phyloP scores from a whole-genome alignment of 1,140 invertebrate species.

The Gonioctena quinquepunctata region DNA sequence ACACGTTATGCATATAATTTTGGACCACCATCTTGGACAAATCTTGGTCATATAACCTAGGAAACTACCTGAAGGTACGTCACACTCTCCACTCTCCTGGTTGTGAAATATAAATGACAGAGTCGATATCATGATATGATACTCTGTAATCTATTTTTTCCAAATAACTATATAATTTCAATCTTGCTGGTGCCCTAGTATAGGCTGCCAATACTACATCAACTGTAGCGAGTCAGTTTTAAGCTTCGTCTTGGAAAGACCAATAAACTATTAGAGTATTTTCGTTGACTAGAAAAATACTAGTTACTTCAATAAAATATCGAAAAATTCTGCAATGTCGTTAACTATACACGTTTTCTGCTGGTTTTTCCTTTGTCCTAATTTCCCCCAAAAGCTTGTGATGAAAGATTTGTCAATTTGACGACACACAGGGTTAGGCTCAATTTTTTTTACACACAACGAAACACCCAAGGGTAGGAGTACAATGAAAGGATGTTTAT shows the following conservation, averaged over 20 bases:
- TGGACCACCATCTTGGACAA: constrained; percentile 26
- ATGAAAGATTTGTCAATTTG: constrained; percentile 17
- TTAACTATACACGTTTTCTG: constrained; percentile 18
- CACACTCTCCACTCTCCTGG: constrained; percentile 20
- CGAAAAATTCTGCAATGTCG: constrained; percentile 12
- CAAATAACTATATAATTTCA: constrained; percentile 47
- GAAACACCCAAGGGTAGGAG: constrained; percentile 31
- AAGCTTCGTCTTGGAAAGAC: constrained; percentile 22
- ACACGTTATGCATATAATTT: constrained; percentile 23
- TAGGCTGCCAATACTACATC: constrained; percentile 51
- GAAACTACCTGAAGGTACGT: constrained; percentile 37
- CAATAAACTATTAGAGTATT: constrained; percentile 38
- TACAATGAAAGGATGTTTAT: too few relatives aligned
- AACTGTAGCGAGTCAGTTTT: constrained; percentile 13
- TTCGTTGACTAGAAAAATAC: constrained; percentile 37
- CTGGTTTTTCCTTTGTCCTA: constrained; percentile 19
- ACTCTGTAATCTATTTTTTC: constrained; percentile 47
- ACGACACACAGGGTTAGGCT: constrained; percentile 8
- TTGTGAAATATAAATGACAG: constrained; percentile 40
- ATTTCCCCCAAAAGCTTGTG: constrained; percentile 25
- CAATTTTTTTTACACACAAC: constrained; percentile 37
- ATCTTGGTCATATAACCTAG: constrained; percentile 51
- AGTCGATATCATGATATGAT: constrained; percentile 57
- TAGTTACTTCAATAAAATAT: constrained; percentile 40
- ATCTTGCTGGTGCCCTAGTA: constrained; percentile 48